A percentile compares a stretch with the other conserved stretches of the same genome.
Evolutionary conservation across 2,113 vertebrate genomes (phyloP).

Genomic region (Sphyrna mokarran): DNA sequence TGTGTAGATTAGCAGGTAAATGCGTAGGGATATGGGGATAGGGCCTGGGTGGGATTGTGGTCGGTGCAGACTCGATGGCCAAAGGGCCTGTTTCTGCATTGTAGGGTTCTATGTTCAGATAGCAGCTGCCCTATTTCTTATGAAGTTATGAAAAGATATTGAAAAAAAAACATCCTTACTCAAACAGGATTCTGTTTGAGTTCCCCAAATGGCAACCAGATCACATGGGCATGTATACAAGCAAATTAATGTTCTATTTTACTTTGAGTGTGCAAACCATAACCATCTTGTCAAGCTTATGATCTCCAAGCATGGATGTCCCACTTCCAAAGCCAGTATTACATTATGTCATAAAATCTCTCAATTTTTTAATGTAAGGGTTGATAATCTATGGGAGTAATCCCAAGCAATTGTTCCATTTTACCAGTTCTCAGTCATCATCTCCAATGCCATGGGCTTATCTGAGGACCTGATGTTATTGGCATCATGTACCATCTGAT

Average conservation of each 20-base stretch:
- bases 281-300: background rate
- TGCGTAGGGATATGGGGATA: too few species aligned
- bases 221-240: background rate
- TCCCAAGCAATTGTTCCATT: background rate
- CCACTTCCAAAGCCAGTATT: background rate
- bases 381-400: background rate
- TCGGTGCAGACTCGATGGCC: too few species aligned
- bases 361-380: background rate
- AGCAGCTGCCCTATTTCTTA: background rate
- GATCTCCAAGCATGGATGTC: background rate
- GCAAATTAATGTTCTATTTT: background rate
- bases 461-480: background rate
- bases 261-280: background rate
- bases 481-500: background rate
- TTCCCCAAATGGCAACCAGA: background rate
- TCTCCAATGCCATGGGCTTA: background rate
- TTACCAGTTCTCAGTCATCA: background rate
- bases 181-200: background rate
- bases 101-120: background rate
- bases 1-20: too few species aligned
- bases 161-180: background rate
- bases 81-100: too few species aligned
- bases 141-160: background rate
- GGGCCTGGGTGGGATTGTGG: too few species aligned
- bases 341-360: background rate